Evolutionary conservation across 2,797 vertebrate genomes (phyloP).

Genomic region (Eulemur albifrons): DNA sequence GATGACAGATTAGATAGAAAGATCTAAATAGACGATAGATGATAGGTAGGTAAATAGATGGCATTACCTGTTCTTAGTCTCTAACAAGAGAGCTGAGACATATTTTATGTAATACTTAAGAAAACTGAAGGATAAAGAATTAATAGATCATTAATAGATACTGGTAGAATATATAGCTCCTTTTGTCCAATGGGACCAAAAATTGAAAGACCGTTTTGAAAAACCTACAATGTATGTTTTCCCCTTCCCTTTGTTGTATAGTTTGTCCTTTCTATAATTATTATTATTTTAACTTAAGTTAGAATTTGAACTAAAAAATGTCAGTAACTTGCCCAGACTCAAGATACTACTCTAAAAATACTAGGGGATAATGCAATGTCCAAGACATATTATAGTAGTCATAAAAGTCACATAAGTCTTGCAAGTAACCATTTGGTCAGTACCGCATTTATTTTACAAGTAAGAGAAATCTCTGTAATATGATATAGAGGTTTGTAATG

Average conservation of each 20-base stretch:
- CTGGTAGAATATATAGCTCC: not conserved
- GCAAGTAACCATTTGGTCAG: not conserved
- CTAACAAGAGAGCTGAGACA: not conserved
- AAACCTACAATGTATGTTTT: not conserved
- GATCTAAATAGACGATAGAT: not conserved
- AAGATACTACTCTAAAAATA: not conserved
- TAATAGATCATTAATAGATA: not conserved
- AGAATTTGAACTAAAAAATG: not conserved
- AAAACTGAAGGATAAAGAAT: not conserved
- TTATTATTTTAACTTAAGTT: constrained; percentile 4
- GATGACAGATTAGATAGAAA: not conserved
- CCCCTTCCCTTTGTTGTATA: not conserved
- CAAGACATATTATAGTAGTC: not conserved
- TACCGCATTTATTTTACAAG: not conserved
- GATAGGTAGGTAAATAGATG: not conserved
- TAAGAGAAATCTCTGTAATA: not conserved
- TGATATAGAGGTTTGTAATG: not conserved
- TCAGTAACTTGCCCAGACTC: not conserved
- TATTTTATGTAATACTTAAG: constrained; percentile 12
- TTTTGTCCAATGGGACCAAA: not conserved
- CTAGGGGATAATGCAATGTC: not conserved
- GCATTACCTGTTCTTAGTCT: not conserved
- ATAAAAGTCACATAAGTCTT: not conserved
- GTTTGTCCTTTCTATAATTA: not conserved
- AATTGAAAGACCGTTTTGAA: not conserved